Evolutionary conservation across 2,888 invertebrate species (phyloP).

Genomic region (Odontomyia ornata): DNA sequence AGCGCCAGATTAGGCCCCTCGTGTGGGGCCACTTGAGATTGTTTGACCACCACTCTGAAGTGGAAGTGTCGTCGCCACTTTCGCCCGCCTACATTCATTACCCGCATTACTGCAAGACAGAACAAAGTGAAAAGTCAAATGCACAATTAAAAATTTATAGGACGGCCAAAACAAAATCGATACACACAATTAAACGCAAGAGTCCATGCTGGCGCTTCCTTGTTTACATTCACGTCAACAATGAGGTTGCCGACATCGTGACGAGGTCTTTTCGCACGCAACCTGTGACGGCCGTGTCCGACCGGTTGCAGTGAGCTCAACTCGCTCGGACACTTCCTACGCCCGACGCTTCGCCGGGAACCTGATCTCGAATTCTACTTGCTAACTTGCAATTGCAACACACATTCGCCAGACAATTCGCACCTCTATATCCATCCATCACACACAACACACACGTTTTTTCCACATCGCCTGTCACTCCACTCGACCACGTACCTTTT

Average conservation of each 20-base stretch:
- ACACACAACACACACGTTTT: neutral
- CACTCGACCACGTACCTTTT: constrained; percentile 42
- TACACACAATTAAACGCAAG: neutral
- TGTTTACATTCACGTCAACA: constrained; percentile 26
- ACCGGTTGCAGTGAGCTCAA: neutral
- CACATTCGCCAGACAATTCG: neutral
- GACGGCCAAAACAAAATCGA: constrained; percentile 23
- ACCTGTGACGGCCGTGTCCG: neutral
- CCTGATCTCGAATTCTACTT: neutral
- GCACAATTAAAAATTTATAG: constrained; percentile 33
- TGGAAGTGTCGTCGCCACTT: neutral
- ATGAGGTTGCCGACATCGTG: neutral
- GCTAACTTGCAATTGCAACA: neutral
- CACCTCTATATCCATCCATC: neutral
- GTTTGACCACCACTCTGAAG: neutral
- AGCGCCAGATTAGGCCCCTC: neutral
- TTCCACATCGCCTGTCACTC: neutral
- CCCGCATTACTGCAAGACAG: neutral
- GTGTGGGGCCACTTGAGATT: constrained; percentile 1
- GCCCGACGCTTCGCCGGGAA: neutral
- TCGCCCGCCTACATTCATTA: neutral
- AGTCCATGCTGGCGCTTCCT: constrained; percentile 14
- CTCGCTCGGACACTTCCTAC: neutral
- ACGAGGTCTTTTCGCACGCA: neutral
- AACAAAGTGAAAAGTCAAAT: constrained; percentile 7